Evolutionary conservation across 2,113 vertebrate species (phyloP).

Genomic region (Halichoerus grypus): DNA sequence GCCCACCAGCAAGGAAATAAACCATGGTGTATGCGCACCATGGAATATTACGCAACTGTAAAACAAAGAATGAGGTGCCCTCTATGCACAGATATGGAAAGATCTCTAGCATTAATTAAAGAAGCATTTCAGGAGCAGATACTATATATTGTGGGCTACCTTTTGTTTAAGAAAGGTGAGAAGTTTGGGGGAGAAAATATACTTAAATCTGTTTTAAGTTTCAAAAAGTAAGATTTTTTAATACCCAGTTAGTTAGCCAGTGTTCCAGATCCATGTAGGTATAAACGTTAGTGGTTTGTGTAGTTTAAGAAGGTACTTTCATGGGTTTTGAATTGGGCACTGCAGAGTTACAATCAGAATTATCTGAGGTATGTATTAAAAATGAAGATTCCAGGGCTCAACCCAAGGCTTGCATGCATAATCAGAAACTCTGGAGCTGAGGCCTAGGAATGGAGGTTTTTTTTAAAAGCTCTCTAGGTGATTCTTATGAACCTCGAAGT

Average conservation of each 20-base stretch:
- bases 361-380: not conserved
- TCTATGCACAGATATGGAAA: not conserved
- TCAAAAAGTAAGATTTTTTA: not conserved
- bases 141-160: not conserved
- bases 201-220: constrained; percentile 3
- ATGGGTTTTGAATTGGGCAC: not conserved
- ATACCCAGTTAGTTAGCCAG: not conserved
- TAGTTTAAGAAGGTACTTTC: not conserved
- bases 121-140: not conserved
- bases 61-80: not conserved
- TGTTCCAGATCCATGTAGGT: not conserved
- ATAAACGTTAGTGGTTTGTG: not conserved
- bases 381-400: not conserved
- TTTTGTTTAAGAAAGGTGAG: not conserved
- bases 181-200: not conserved
- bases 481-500: not conserved
- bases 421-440: not conserved
- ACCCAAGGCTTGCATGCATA: not conserved
- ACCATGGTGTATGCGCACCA: not conserved
- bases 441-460: not conserved
- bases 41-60: not conserved
- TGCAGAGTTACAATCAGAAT: not conserved
- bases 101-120: not conserved
- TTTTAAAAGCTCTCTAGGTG: not conserved
- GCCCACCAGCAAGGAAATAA: not conserved